Base-by-base conservation (phyloP, 2,888 invertebrate species). In the Sepiola atlantica region DNA sequence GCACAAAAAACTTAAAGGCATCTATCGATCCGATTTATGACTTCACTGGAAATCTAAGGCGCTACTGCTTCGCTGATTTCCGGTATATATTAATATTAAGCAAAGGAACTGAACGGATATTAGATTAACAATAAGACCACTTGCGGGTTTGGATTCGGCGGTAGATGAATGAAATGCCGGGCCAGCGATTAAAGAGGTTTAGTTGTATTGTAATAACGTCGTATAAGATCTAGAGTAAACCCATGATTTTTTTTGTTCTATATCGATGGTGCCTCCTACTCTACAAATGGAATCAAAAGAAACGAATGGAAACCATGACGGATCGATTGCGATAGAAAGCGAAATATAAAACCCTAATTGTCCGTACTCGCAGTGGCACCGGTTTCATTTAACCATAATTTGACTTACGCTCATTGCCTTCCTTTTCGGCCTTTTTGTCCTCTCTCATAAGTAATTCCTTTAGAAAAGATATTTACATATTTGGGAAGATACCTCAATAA, bases 31-130 rank as follows among this genome's bases (percentile, higher is more conserved):
- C 32, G 14, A 77, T 32, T 18, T 77, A 77, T 77, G n/a, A 77
- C 77, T 77, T n/a, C 32, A 77, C 77, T 16, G 32, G 32, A 18
- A 32, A 77, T 77, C n/a, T 77, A 77, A 32, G 77, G 77, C 16
- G 77, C n/a, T 77, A 77, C 77, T 77, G 77, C 77, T 77, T n/a
- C n/a, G 77, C n/a, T 77, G 77, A 77, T 77, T 77, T 77, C 32
- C 77, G 77, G 77, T 32, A 77, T 45, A 8, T 77, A 77, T 77
- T 77, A 77, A 77, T 77, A n/a, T 77, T 77, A 77, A 14, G 77
- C 16, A 77, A 77, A 77, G n/a, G 32, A 77, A 32, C 77, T n/a
- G 16, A 77, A 77, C 32, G 77, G n/a, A 77, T 77, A 77, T 77
- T 77, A 77, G 77, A 32, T 77, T 77, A 77, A 77, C 77, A 77